These are phyloP conservation scores for Platycheirus albimanus DNA, from an alignment of 2,888 invertebrate species.

Conservation along the genomic window DNA sequence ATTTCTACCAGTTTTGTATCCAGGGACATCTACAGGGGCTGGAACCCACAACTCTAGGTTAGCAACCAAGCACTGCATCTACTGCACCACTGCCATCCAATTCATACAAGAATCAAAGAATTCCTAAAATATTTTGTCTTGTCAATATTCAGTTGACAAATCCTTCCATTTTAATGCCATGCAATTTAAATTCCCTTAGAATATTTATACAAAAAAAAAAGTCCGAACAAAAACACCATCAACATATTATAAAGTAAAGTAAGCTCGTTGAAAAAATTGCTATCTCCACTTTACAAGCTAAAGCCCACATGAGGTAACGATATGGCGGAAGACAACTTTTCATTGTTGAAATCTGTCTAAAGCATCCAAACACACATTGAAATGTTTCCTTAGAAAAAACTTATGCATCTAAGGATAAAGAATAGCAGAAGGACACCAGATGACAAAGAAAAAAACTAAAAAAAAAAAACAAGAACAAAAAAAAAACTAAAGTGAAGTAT, in stretches of 20 bases:
- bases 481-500: conserved; percentile 21
- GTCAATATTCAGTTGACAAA: no score
- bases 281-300: conserved; percentile 9
- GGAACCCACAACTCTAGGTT: no score
- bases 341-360: conserved; percentile 64
- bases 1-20: no score
- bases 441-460: conserved; percentile 8
- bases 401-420: conserved; percentile 2
- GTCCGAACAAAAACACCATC: no score
- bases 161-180: no score
- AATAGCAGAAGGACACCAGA: conserved; percentile 19
- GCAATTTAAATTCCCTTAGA: no score
- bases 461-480: conserved; percentile 11
- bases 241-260: background rate
- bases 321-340: conserved; percentile 52
- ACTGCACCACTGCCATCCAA: no score
- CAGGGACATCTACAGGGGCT: no score
- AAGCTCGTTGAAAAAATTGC: conserved; percentile 9
- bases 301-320: conserved; percentile 52
- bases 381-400: conserved; percentile 13
- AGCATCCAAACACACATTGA: conserved; percentile 38
- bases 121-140: no score
- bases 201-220: no score
- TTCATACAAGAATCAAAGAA: no score
- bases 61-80: no score